Evolutionary conservation across 2,888 invertebrate species (phyloP), one percentile per base, ranked within the genome.

Genomic region (Cosmia trapezina): DNA sequence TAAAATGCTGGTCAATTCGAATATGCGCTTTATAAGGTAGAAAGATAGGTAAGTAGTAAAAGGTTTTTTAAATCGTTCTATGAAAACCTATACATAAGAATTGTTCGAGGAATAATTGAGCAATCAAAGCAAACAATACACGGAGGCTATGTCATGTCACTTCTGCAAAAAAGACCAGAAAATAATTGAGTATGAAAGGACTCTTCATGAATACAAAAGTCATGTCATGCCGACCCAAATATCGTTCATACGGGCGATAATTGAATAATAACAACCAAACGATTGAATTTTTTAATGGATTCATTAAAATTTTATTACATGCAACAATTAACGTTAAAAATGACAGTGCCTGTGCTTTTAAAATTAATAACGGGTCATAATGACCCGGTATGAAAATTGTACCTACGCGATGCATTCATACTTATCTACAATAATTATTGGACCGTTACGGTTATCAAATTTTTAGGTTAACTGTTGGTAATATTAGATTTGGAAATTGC

Each of bases 221-320:
- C 63, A 54, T 33, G 63, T 63, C 74, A 79, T 68, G 65, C 53
- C n/a, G 51, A 67, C 61, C 70, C 62, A 61, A 63, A 73, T 60
- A 70, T 59, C 71, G 57, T 81, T 78, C 83, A 91, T 91, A 89
- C 89, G 91, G 89, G 90, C 86, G 84, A 87, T 91, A 91, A 92
- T 92, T 90, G 89, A 92, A 92, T 91, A 92, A 91, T 89, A 89
- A 87, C 89, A 86, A 87, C 81, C 72, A 65, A 75, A 83, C 82
- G 84, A 87, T 88, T 89, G 83, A 80, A 88, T 91, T 91, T 91
- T 91, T 91, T 87, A 91, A 91, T 91, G 87, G 84, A 87, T 89
- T 88, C 87, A 91, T 91, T 92, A 89, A 88, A 89, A 80, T 90
- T 92, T 91, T 89, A 90, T 89, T 88, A 86, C 86, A 89, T 76